A percentile compares a stretch with the other conserved stretches of the same genome.
phyloP scores from a whole-genome alignment of 2,797 vertebrate species.

The Xiphophorus birchmanni region DNA sequence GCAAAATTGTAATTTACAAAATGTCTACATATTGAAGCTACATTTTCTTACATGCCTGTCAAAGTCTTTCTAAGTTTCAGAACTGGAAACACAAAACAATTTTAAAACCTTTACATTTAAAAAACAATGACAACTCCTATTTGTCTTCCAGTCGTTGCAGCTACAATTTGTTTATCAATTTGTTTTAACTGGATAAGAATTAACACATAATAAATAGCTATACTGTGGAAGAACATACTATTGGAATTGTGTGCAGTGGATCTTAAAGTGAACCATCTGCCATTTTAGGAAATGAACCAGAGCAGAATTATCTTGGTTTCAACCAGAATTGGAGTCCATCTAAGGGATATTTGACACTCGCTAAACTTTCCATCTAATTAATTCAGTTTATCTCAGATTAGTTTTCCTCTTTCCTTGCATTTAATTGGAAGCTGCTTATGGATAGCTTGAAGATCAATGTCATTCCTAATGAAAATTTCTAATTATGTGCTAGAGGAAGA shows the following conservation, averaged over 20 bases:
- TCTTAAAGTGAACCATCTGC: slow-evolving; percentile 18
- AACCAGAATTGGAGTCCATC: slow-evolving; percentile 31
- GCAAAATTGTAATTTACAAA: not conserved
- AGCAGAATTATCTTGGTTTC: slow-evolving; percentile 35
- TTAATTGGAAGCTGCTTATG: slow-evolving; percentile 60
- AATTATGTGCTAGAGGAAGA: slow-evolving; percentile 64
- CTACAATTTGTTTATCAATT: not conserved
- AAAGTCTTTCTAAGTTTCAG: not conserved
- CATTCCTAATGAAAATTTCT: slow-evolving; percentile 65
- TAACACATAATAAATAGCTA: slow-evolving; percentile 21
- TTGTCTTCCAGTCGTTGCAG: not conserved
- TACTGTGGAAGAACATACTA: not conserved
- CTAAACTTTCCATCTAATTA: slow-evolving; percentile 58
- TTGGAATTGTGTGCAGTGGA: slow-evolving; percentile 17
- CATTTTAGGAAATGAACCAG: slow-evolving; percentile 40
- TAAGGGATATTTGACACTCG: slow-evolving; percentile 38
- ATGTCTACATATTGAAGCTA: not conserved
- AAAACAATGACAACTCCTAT: not conserved
- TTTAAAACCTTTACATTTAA: not conserved
- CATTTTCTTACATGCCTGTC: not conserved
- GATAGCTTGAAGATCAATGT: slow-evolving; percentile 59
- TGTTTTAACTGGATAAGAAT: slow-evolving; percentile 11
- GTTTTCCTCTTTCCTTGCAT: slow-evolving; percentile 44
- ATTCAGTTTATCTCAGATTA: slow-evolving; percentile 56
- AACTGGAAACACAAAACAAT: not conserved